Percentiles rank a stretch among this genome's conserved stretches.
Conservation (phyloP, 2,888 invertebrate species). For the Drosophila glabriapex region DNA sequence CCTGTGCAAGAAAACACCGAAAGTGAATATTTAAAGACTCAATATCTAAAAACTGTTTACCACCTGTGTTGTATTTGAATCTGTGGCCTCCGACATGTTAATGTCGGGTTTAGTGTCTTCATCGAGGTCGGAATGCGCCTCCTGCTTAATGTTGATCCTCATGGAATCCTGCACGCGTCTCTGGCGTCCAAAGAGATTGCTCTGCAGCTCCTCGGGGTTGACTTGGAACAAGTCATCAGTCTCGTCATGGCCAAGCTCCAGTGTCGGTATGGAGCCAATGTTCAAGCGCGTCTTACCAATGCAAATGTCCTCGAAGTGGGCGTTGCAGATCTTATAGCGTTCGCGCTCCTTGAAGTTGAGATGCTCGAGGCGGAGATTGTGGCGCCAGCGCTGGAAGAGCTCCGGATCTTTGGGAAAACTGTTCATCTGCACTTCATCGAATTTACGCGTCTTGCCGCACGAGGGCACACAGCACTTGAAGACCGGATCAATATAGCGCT, state of each 20-base stretch:
- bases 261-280: slow-evolving; percentile 77
- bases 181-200: slow-evolving; percentile 70
- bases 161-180: slow-evolving; percentile 38
- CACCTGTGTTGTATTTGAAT: slow-evolving; percentile 53
- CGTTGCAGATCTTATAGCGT: slow-evolving; percentile 82
- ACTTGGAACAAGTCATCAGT: slow-evolving; percentile 73
- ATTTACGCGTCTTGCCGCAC: slow-evolving; percentile 82
- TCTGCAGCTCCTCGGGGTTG: slow-evolving; percentile 74
- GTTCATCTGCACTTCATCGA: slow-evolving; percentile 82
- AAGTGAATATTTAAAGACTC: background rate
- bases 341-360: slow-evolving; percentile 79
- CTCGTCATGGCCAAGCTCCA: slow-evolving; percentile 78
- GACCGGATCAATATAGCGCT: slow-evolving; percentile 72
- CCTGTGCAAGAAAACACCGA: slow-evolving; percentile 29
- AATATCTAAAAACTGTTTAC: slow-evolving; percentile 39
- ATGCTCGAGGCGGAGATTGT: slow-evolving; percentile 77
- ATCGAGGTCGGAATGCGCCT: slow-evolving; percentile 41
- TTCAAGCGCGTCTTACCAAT: slow-evolving; percentile 79
- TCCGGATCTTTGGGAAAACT: slow-evolving; percentile 79
- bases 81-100: slow-evolving; percentile 25
- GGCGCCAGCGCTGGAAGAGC: slow-evolving; percentile 77
- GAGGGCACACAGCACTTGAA: slow-evolving; percentile 80
- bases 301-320: slow-evolving; percentile 81
- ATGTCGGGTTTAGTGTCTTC: slow-evolving; percentile 39
- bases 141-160: slow-evolving; percentile 46